Base-by-base conservation (phyloP, 2,797 vertebrate species). In the Ctenopoma kingsleyae region DNA sequence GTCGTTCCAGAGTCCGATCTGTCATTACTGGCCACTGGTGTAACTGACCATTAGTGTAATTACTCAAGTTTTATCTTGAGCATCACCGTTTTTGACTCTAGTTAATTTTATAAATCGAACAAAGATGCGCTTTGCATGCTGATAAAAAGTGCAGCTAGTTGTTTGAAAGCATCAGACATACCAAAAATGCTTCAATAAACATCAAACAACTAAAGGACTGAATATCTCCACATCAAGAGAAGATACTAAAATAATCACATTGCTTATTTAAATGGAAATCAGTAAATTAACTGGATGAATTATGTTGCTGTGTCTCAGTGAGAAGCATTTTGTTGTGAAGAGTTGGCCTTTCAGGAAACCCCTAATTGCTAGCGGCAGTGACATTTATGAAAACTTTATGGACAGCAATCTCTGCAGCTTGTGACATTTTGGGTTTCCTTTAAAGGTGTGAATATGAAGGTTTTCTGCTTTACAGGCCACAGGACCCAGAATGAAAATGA, bases 371-470 rank as follows among this genome's bases (percentile, higher is more conserved):
- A 48, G 57, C 60, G 43, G 9, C 68, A 12, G 76, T 91, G 91
- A 94, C 90, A 92, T 93, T 94, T 91, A 91, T 90, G 82, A 91
- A 91, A 93, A 85, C 89, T 90, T 92, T 89, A 93, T 88, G 76
- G 85, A 84, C 81, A 83, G 72, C 76, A 63, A 62, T 85, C 67
- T 61, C 68, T 82, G 66, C 74, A 71, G 83, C 76, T 65, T 80
- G 86, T 92, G 91, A 90, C 92, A 94, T 92, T 94, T 93, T 83
- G 68, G 82, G 81, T 86, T 85, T 74, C 83, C 84, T 90, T 92
- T 87, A 90, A 91, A 89, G 87, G 71, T 32, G 81, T 76, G 78
- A 87, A 87, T 85, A 65, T 74, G 71, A 76, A 59, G 74, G 76
- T 84, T 82, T 74, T 72, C 56, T 41, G 46, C 58, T 58, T 85